A percentile compares a stretch with the other conserved stretches of the same genome.
phyloP scores from a whole-genome alignment of 2,888 invertebrate species.

The Falcaria lacertinaria region DNA sequence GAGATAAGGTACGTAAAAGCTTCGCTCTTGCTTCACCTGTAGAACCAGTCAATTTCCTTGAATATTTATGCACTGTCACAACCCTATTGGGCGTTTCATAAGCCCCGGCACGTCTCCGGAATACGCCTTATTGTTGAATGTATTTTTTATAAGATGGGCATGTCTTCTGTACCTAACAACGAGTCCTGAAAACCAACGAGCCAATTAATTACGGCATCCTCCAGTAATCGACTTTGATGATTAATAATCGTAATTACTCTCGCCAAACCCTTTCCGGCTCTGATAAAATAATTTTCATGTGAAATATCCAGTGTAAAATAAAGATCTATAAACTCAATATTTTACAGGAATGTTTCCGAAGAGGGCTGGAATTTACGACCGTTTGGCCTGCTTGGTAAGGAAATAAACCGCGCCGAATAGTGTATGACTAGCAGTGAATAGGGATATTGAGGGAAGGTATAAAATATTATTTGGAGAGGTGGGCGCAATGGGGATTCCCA shows the following conservation, averaged over 20 bases:
- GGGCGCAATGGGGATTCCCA: too few species aligned
- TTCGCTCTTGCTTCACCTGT: slow-evolving; percentile 10
- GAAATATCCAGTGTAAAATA: background rate
- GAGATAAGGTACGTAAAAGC: slow-evolving; percentile 8
- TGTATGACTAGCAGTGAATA: slow-evolving; percentile 41
- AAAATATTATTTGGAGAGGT: too few species aligned
- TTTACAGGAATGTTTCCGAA: slow-evolving; percentile 42
- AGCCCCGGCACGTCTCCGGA: background rate
- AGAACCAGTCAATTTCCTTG: slow-evolving; percentile 6
- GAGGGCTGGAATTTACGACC: slow-evolving; percentile 40
- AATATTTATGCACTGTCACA: slow-evolving; percentile 14
- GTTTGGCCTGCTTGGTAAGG: slow-evolving; percentile 32
- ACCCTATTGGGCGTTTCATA: background rate
- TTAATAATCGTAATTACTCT: background rate
- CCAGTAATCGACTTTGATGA: background rate
- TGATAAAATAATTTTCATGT: background rate
- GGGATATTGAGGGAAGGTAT: slow-evolving; percentile 19
- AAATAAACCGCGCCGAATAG: slow-evolving; percentile 42
- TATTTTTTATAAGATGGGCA: background rate
- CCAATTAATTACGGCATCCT: background rate
- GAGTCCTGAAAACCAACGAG: too few species aligned
- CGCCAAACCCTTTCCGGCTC: background rate
- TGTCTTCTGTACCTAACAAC: too few species aligned
- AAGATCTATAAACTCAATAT: slow-evolving; percentile 45
- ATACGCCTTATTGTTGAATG: background rate